Conservation (phyloP, 1,140 invertebrate species). For the Drosophila oshimai region DNA sequence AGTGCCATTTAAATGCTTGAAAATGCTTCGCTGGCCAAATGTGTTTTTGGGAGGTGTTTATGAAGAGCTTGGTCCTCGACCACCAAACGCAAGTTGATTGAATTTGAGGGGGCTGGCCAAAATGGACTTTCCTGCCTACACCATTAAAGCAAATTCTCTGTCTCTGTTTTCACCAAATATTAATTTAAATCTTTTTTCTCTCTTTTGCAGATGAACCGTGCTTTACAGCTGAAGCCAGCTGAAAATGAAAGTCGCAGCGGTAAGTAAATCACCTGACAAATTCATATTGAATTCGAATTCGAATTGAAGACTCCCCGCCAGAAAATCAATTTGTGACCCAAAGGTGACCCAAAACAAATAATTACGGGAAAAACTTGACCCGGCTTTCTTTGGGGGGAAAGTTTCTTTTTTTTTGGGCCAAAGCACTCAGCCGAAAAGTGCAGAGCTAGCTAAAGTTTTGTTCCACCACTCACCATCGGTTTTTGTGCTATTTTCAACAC, state of each 20-base stretch:
- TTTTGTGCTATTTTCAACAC: constrained; percentile 56
- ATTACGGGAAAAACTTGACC: constrained; percentile 74
- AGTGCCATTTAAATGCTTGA: constrained; percentile 80
- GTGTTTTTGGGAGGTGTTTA: constrained; percentile 69
- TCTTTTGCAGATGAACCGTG: constrained; percentile 97
- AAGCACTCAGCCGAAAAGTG: constrained; percentile 59
- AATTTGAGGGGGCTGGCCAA: constrained; percentile 1
- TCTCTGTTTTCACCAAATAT: neutral
- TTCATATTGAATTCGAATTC: constrained; percentile 4
- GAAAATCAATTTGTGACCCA: constrained; percentile 68
- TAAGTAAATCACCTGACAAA: constrained; percentile 84
- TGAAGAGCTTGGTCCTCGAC: constrained; percentile 49
- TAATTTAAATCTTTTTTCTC: neutral
- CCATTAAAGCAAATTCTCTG: constrained; percentile 9
- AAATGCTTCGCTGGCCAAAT: constrained; percentile 52
- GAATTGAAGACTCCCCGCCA: neutral
- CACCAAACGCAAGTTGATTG: constrained; percentile 39
- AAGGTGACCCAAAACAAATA: constrained; percentile 70
- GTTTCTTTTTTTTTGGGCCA: constrained; percentile 55
- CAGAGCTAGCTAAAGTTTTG: constrained; percentile 62
- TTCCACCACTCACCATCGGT: neutral
- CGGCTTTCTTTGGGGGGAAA: constrained; percentile 34
- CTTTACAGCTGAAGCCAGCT: constrained; percentile 99
- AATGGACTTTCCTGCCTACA: constrained; percentile 13
- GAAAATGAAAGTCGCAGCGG: constrained; percentile 99